phyloP scores from a whole-genome alignment of 2,113 vertebrate genomes.

The Progne subis region DNA sequence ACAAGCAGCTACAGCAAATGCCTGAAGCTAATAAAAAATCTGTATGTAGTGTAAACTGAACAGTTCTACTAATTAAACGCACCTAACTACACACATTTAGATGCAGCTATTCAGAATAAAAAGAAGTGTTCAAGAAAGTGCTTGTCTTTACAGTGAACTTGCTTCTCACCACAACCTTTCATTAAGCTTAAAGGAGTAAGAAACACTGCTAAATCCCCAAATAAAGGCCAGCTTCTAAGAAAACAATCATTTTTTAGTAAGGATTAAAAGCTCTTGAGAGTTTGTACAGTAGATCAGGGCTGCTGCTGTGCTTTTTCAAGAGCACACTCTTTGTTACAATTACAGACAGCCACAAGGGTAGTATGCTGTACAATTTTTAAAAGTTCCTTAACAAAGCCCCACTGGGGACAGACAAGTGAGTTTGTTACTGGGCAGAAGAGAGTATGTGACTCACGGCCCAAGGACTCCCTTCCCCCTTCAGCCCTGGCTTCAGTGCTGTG shows the following conservation, averaged over 20 bases:
- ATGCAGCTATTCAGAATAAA: not conserved
- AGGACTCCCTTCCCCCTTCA: not conserved
- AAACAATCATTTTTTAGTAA: not conserved
- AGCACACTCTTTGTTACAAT: accelerated
- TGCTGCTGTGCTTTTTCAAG: not conserved
- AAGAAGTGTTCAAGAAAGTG: not conserved
- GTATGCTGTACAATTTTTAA: not conserved
- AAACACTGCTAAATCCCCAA: not conserved
- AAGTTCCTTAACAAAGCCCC: not conserved
- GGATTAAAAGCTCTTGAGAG: not conserved
- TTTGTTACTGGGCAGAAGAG: not conserved
- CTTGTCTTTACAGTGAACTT: not conserved
- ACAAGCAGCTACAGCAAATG: not conserved
- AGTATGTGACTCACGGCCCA: not conserved
- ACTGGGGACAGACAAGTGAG: accelerated
- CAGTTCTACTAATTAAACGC: not conserved
- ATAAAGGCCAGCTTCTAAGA: not conserved
- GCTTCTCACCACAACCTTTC: not conserved
- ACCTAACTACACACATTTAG: not conserved
- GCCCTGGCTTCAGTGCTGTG: not conserved
- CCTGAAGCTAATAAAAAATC: not conserved
- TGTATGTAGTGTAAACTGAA: not conserved
- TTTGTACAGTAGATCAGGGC: not conserved
- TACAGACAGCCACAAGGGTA: not conserved
- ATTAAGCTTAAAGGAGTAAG: not conserved